Base-by-base conservation (phyloP, 2,888 invertebrate genomes). In the Lochmaea capreae region DNA sequence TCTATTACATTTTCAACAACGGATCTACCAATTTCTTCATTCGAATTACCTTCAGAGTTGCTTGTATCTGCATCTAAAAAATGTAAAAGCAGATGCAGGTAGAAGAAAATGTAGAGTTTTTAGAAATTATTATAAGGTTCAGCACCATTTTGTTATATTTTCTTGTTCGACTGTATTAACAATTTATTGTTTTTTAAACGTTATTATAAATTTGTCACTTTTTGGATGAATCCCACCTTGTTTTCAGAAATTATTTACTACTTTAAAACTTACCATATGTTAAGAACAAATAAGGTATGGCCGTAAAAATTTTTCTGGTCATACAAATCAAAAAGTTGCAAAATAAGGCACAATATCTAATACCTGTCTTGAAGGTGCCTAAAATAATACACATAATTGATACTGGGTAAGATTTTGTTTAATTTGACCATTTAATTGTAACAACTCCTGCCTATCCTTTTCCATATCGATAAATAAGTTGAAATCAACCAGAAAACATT, bases 331-430 rank as follows among this genome's bases (percentile, higher is more conserved):
- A 67, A 49, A 72, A 69, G 68, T 67, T 75, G 74, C 73, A 75
- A 77, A 77, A 72, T 69, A 65, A 61, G 57, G 72, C 71, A 68
- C 75, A 69, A 74, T 70, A 74, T 74, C 75, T 73, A 65, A 77
- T 67, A 18, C 69, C 70, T 62, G 70, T 72, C 74, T 65, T 69
- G 70, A 77, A 26, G 70, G 49, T 69, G 70, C 77, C 77, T 77
- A 63, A 77, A 77, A 77, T 70, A 67, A 75, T 67, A 68, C 61
- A 66, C 26, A 59, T 73, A 63, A 63, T 70, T 63, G 52, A 46
- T 69, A 69, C n/a, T 11, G 62, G 22, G 46, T 33, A 26, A 65
- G 49, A 33, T 42, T 39, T 39, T 8, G 33, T 39, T 39, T 1
- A 9, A 39, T 9, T 39, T 9, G 33, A 39, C 33, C 33, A 39